These are phyloP conservation scores for Plebejus anna DNA, from an alignment of 2,888 invertebrate species.

Conservation along the genomic window DNA sequence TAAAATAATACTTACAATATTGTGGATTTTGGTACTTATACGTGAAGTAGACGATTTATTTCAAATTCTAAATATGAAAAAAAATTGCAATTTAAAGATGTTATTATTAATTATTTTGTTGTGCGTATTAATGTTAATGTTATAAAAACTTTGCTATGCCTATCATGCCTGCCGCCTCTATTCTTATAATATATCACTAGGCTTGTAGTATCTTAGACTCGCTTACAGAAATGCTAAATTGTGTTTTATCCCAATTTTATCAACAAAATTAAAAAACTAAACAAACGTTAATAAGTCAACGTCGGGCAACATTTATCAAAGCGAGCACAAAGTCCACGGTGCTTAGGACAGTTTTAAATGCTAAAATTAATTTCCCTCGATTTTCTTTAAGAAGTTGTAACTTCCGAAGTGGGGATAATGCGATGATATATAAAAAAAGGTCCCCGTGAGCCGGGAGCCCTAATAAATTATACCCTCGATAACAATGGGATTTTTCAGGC, in stretches of 20 bases:
- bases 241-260: background rate
- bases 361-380: conserved; percentile 77
- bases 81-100: no score
- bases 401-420: conserved; percentile 78
- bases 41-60: no score
- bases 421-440: conserved; percentile 81
- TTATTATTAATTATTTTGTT: no score
- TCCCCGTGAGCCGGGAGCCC: conserved; percentile 70
- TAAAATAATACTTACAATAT: background rate
- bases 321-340: conserved; percentile 64
- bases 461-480: conserved; percentile 81
- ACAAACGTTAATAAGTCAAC: conserved; percentile 37
- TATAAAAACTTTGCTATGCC: no score
- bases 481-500: conserved; percentile 79
- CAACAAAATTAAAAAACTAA: conserved; percentile 36
- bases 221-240: background rate
- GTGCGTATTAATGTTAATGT: no score
- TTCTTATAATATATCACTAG: no score
- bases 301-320: conserved; percentile 61
- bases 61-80: no score
- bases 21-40: no score
- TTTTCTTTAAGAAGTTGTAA: conserved; percentile 80
- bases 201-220: background rate
- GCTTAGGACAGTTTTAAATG: conserved; percentile 75
- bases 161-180: no score